Percentiles rank a stretch among this genome's conserved stretches.
Conservation (phyloP, 2,113 vertebrate species). For the Cynocephalus volans region DNA sequence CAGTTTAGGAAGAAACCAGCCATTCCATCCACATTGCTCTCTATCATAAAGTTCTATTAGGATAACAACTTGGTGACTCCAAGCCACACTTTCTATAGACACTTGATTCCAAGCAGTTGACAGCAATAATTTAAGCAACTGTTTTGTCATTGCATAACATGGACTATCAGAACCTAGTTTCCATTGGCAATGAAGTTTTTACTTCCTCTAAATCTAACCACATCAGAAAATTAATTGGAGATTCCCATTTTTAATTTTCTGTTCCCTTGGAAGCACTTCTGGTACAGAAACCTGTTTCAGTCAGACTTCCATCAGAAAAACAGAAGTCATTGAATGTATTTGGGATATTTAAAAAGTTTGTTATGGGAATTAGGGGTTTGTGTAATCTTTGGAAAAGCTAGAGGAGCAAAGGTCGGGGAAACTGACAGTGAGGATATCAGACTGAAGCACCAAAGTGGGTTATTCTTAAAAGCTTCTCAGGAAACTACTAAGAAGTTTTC, state of each 20-base stretch:
- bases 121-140: background rate
- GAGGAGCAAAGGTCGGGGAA: background rate
- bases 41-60: background rate
- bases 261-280: background rate
- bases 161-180: background rate
- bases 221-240: background rate
- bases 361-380: background rate
- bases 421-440: background rate
- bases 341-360: background rate
- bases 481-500: background rate
- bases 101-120: background rate
- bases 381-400: background rate
- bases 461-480: background rate
- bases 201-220: background rate
- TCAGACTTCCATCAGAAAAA: background rate
- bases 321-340: background rate
- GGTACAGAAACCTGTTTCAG: background rate
- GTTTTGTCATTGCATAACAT: background rate
- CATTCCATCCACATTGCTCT: background rate
- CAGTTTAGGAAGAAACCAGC: background rate
- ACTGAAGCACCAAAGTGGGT: background rate
- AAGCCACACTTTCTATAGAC: background rate
- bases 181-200: background rate
- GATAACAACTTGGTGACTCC: background rate
- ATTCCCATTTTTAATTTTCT: background rate